These are phyloP conservation scores for Drosophila recens DNA, from an alignment of 2,888 invertebrate genomes.

Conservation along the genomic window DNA sequence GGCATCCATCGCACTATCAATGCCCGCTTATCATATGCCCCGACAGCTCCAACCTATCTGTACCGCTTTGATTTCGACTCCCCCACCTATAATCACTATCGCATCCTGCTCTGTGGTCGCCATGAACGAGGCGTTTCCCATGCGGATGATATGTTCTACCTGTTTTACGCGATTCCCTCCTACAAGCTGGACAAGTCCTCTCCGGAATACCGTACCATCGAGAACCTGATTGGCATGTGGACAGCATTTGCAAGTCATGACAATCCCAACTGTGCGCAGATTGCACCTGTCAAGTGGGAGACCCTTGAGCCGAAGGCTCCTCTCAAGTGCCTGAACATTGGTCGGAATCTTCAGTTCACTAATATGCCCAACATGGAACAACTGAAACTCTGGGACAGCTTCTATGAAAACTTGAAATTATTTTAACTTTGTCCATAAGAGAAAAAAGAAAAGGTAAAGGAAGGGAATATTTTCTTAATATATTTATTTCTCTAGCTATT, in stretches of 20 bases:
- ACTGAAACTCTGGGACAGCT: constrained; percentile 78
- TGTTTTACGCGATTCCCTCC: constrained; percentile 71
- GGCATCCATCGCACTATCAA: constrained; percentile 75
- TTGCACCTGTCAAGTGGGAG: constrained; percentile 56
- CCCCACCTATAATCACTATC: constrained; percentile 71
- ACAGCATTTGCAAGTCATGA: constrained; percentile 73
- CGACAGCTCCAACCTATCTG: constrained; percentile 77
- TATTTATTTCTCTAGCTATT: neutral
- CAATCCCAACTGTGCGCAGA: constrained; percentile 73
- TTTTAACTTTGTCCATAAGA: constrained; percentile 24
- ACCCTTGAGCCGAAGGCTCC: constrained; percentile 22
- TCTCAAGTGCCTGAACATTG: constrained; percentile 76
- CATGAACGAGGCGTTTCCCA: constrained; percentile 77
- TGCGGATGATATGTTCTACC: constrained; percentile 81
- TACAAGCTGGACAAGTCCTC: constrained; percentile 59
- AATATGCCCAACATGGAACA: constrained; percentile 80
- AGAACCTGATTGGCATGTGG: constrained; percentile 78
- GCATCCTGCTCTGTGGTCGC: constrained; percentile 72
- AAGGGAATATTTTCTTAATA: neutral
- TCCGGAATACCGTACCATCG: constrained; percentile 74
- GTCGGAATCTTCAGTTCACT: constrained; percentile 67
- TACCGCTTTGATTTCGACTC: constrained; percentile 83
- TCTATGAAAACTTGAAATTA: constrained; percentile 66
- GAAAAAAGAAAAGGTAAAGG: neutral
- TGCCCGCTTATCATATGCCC: constrained; percentile 75